These are phyloP conservation scores for Vireo griseus DNA, from an alignment of 2,797 vertebrate genomes.

Conservation along the genomic window DNA sequence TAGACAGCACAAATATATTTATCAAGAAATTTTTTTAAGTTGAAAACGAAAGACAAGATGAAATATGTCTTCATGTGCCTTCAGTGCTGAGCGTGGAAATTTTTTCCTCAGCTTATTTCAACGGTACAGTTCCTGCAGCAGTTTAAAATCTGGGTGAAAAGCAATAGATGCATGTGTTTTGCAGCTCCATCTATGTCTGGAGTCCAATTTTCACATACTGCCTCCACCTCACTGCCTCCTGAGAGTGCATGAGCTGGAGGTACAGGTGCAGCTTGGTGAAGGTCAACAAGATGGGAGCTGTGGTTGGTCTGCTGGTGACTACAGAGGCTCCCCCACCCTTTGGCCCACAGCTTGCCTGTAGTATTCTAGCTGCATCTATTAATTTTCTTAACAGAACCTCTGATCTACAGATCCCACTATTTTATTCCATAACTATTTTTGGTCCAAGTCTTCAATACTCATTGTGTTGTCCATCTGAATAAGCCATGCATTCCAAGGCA, in stretches of 20 bases:
- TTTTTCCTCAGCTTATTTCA: not conserved
- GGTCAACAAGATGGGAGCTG: not conserved
- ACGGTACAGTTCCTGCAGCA: not conserved
- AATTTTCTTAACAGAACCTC: not conserved
- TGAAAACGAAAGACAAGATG: not conserved
- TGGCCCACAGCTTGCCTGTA: not conserved
- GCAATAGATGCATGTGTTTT: not conserved
- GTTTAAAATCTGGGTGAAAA: not conserved
- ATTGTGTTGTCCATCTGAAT: not conserved
- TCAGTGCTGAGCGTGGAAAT: rapidly evolving
- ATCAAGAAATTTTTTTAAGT: rapidly evolving
- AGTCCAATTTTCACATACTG: not conserved
- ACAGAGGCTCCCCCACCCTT: not conserved
- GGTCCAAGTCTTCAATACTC: not conserved
- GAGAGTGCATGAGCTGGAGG: not conserved
- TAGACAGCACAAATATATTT: not conserved
- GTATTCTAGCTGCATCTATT: not conserved
- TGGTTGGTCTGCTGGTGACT: not conserved
- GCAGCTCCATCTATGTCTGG: not conserved
- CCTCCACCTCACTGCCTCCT: not conserved
- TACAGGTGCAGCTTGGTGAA: not conserved
- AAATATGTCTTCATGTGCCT: not conserved
- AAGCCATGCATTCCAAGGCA: not conserved
- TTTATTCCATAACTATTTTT: not conserved
- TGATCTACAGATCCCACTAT: not conserved